Base-by-base conservation (phyloP, 1,140 invertebrate species). In the Cylas formicarius region DNA sequence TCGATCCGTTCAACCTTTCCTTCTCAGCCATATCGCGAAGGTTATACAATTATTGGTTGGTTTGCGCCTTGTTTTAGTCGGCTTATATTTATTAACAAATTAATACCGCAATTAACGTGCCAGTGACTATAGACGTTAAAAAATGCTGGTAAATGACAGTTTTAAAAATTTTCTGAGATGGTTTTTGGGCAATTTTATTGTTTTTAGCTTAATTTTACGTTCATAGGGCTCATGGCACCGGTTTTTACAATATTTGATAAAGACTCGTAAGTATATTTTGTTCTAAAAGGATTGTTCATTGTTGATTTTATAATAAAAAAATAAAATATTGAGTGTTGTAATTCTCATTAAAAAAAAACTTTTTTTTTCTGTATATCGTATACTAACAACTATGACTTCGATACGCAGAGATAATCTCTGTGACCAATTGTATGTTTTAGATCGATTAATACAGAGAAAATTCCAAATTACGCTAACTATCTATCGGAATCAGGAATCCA, bases 231-330 rank as follows among this genome's bases (percentile, higher is more conserved):
- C 6, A 72, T 83, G 55, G 75, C 73, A 3, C 80, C 81, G 0
- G 79, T 82, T 1, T 80, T 84, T 31, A 80, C 80, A 1, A 76
- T 79, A 1, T 74, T 82, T 23, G 74, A 73, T 24, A 62, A 72
- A 37, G 74, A 82, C 53, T 64, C 63, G 63, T 77, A 70, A 28
- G 53, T 73, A 27, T 41, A 4, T 18, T n/a, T n/a, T n/a, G 22
- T 28, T 27, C 18, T 21, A 34, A 33, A 13, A 22, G 14, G 8
- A 3, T 33, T 29, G 19, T n/a, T n/a, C n/a, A n/a, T n/a, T n/a
- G n/a, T n/a, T n/a, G n/a, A n/a, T n/a, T n/a, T n/a, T n/a, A n/a
- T n/a, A n/a, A n/a, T n/a, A n/a, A n/a, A n/a, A 3, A 41, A 19
- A 42, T 5, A 11, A 27, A 11, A 9, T 21, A 39, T 14, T 4